Evolutionary conservation across 2,888 invertebrate genomes (phyloP), one percentile per base, ranked within the genome.

Genomic region (Harpalus rufipes): DNA sequence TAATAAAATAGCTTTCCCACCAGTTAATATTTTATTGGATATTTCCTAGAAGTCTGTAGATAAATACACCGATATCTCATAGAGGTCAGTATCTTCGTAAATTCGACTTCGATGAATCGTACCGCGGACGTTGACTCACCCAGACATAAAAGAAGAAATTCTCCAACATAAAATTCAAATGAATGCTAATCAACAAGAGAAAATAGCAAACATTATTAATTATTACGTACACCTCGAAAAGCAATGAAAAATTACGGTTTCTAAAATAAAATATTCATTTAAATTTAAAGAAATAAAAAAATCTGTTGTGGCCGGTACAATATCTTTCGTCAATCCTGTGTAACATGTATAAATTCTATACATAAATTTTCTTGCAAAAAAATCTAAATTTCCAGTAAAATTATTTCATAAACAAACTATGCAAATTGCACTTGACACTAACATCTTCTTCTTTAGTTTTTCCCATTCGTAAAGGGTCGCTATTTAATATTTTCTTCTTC

Each of bases 71-170:
- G 44, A 51, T 51, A 51, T 12, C 44, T 51, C 44, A 32, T 32
- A 51, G 44, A 51, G 44, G 44, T 51, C 44, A 51, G 44, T 51
- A 51, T 51, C 58, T 58, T 78, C 32, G 58, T 56, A n/a, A 25
- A 56, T 78, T 78, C 16, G 78, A 41, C 56, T 78, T 78, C 56
- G 78, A 56, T 78, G 58, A 58, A 58, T 58, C 58, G 18, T 21
- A 76, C 14, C 21, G 78, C 7, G 58, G 78, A 56, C 78, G 51
- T 78, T 78, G 78, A 78, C 78, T 78, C 58, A 14, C 7, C 78
- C 8, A 4, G 14, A 14, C 78, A 78, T 58, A 78, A 78, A 51
- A 78, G 58, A 78, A 58, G 56, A 78, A 78, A 78, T 78, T 78
- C 78, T 58, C 56, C 56, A 25, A 58, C 74, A 74, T 51, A 56